These are phyloP conservation scores for Psephotus haematonotus DNA, from an alignment of 2,113 vertebrate genomes.

Conservation along the genomic window DNA sequence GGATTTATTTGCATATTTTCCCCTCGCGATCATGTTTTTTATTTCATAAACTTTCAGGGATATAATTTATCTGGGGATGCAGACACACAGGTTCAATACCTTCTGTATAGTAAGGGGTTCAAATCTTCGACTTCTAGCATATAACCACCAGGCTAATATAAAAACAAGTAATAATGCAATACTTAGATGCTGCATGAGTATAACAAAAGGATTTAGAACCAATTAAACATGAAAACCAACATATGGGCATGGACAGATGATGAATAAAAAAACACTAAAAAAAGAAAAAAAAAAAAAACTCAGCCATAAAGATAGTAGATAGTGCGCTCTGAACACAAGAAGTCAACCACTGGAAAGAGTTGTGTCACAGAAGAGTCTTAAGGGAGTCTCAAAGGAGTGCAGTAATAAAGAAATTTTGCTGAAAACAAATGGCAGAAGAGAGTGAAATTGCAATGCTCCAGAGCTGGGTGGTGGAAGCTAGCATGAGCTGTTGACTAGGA, in stretches of 20 bases:
- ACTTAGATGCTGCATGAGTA: neutral
- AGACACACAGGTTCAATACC: neutral
- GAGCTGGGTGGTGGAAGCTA: neutral
- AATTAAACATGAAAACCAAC: neutral
- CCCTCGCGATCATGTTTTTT: neutral
- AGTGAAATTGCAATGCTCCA: neutral
- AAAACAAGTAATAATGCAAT: neutral
- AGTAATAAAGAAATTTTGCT: neutral
- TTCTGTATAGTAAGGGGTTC: neutral
- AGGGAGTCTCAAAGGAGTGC: neutral
- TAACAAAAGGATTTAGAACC: neutral
- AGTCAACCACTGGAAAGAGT: neutral
- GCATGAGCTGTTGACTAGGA: neutral
- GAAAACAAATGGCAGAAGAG: neutral
- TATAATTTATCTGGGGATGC: neutral
- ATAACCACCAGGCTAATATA: neutral
- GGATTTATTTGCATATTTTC: neutral
- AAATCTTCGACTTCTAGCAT: neutral
- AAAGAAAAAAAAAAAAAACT: neutral
- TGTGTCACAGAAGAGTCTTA: neutral
- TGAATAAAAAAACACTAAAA: neutral
- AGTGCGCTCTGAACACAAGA: neutral
- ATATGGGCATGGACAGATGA: neutral
- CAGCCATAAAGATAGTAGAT: neutral
- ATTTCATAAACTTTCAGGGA: neutral